Evolutionary conservation across 2,888 invertebrate genomes (phyloP).

Genomic region (Sphaerophoria taeniata): DNA sequence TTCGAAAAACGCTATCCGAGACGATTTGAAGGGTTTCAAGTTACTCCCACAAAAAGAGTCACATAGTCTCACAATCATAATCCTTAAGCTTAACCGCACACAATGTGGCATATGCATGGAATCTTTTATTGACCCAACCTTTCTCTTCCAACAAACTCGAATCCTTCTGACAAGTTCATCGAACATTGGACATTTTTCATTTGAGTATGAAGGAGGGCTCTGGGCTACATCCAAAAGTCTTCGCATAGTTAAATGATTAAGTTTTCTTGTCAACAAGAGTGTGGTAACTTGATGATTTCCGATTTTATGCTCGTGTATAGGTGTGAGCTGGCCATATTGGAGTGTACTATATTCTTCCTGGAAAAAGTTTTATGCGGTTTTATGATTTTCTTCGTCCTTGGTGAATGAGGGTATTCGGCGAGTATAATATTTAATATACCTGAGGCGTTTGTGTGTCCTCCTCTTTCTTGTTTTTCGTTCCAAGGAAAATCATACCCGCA

Average conservation of each 20-base stretch:
- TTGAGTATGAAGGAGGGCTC: slow-evolving; percentile 16
- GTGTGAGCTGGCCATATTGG: not conserved
- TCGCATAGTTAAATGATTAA: slow-evolving; percentile 56
- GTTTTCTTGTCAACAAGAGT: slow-evolving; percentile 69
- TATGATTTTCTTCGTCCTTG: slow-evolving; percentile 55
- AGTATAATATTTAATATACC: slow-evolving; percentile 12
- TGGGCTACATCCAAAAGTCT: slow-evolving; percentile 10
- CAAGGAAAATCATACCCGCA: not conserved
- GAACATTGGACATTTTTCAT: slow-evolving; percentile 32
- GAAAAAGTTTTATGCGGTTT: slow-evolving; percentile 63
- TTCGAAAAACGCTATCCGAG: slow-evolving; percentile 51
- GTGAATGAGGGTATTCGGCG: slow-evolving; percentile 17
- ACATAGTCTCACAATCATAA: slow-evolving; percentile 6
- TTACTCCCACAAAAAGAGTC: slow-evolving; percentile 52
- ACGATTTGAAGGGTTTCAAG: slow-evolving; percentile 47
- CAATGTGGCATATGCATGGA: slow-evolving; percentile 16
- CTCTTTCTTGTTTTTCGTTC: not conserved
- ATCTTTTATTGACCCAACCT: slow-evolving; percentile 58
- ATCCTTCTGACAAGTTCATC: slow-evolving; percentile 61
- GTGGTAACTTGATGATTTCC: slow-evolving; percentile 70
- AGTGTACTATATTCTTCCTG: slow-evolving; percentile 53
- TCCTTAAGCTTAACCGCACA: slow-evolving; percentile 12
- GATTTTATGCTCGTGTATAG: slow-evolving; percentile 28
- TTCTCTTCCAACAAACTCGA: slow-evolving; percentile 9
- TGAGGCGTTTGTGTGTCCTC: slow-evolving; percentile 29